phyloP scores from a whole-genome alignment of 2,888 invertebrate species.

The Augochlorella aurata region DNA sequence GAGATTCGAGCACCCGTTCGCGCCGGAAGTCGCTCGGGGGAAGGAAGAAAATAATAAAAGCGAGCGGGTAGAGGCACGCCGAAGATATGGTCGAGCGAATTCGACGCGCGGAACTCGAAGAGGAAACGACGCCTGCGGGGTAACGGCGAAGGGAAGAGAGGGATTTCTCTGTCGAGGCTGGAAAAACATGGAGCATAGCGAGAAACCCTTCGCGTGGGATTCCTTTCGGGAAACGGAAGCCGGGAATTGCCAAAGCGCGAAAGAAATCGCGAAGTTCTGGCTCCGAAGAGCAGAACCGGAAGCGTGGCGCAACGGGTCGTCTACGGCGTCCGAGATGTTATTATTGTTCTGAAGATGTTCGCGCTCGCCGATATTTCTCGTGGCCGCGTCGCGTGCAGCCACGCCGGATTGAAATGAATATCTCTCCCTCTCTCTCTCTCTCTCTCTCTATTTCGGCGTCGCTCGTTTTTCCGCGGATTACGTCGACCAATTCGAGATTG shows the following conservation, averaged over 20 bases:
- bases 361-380: conserved; percentile 16
- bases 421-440: background rate
- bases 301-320: conserved; percentile 41
- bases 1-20: conserved; percentile 20
- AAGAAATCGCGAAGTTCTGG: conserved; percentile 60
- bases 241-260: conserved; percentile 60
- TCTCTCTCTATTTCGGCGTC: background rate
- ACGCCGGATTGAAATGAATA: conserved; percentile 30
- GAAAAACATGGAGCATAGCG: conserved; percentile 61
- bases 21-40: conserved; percentile 53
- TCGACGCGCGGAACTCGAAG: conserved; percentile 47
- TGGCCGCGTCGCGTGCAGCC: background rate
- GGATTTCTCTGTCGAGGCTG: conserved; percentile 34
- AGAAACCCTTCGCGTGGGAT: conserved; percentile 57
- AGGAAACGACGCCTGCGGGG: conserved; percentile 33
- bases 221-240: conserved; percentile 56
- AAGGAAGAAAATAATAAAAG: conserved; percentile 61
- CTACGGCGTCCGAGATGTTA: conserved; percentile 45
- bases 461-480: conserved; percentile 23
- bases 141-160: conserved; percentile 17
- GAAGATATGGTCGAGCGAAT: conserved; percentile 61
- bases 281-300: conserved; percentile 32
- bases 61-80: conserved; percentile 27
- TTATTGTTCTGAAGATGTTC: conserved; percentile 40
- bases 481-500: conserved; percentile 32